Conservation (phyloP, 2,797 vertebrate genomes). For the Melanotaenia nigrans region DNA sequence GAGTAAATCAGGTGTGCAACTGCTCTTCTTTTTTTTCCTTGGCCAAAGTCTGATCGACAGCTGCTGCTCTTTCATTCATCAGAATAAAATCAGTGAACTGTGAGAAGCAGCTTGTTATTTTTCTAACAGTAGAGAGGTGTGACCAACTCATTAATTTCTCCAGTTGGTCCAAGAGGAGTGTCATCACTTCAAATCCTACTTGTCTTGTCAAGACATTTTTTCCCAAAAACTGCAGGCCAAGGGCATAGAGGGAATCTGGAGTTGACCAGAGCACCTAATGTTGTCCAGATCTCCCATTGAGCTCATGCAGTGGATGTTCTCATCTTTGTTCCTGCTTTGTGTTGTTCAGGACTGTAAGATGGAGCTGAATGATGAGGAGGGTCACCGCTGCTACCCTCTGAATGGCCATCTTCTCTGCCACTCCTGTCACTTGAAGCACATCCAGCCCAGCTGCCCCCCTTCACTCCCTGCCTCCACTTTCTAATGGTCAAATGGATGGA, state of each 20-base stretch:
- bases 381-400: conserved; percentile 94
- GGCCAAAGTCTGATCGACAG: conserved; percentile 50
- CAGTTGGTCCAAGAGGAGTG: conserved; percentile 12
- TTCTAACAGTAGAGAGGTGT: conserved; percentile 19
- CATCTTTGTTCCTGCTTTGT: conserved; percentile 6
- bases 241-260: neutral
- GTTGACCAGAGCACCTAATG: neutral
- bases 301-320: conserved; percentile 6
- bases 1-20: conserved; percentile 44
- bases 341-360: conserved; percentile 89
- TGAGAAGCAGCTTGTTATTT: conserved; percentile 13
- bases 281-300: neutral
- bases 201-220: conserved; percentile 2
- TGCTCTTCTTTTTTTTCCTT: conserved; percentile 34
- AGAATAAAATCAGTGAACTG: conserved; percentile 41
- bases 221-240: conserved; percentile 7
- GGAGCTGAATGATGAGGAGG: conserved; percentile 95
- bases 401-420: conserved; percentile 93
- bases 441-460: conserved; percentile 80
- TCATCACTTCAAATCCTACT: neutral
- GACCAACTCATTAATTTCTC: neutral
- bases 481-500: conserved; percentile 74
- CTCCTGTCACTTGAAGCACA: conserved; percentile 91
- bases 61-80: conserved; percentile 22
- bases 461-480: conserved; percentile 66